Evolutionary conservation across 2,113 vertebrate genomes (phyloP), one percentile per base, ranked within the genome.

Genomic region (Sterna hirundo): DNA sequence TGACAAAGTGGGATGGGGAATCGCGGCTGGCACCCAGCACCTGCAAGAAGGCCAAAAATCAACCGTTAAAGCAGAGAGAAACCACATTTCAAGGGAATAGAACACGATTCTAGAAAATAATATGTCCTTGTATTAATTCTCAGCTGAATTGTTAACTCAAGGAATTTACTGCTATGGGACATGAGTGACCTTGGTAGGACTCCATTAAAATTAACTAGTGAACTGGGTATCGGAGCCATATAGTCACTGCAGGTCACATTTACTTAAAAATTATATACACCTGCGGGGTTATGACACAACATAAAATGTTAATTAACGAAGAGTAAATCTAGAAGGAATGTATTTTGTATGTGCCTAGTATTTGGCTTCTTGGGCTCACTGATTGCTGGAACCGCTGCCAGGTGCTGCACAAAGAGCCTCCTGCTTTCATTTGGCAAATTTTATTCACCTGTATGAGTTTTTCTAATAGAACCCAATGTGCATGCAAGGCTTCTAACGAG

Each of bases 401-500:
- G 22, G 44, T 15, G 54, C 14, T 2, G 7, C 20, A 10, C 8
- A 21, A 42, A 20, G 26, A 19, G 8, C 23, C 32, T 61, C 40
- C 7, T 2, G 61, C 38, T 77, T 46, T 81, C 27, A 18, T 23
- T 32, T 38, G 29, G 47, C 13, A 7, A 10, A 27, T 44, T 76
- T 18, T 36, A 62, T 21, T 52, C 34, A 38, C n/a, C 46, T 13
- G 9, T 18, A 5, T 1, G 3, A 4, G 20, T 40, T 88, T 61
- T 70, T 17, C 36, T 60, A 4, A 17, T 1, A 32, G 3, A 27
- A 3, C 12, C 19, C 21, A 8, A 15, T 0, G 10, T 0, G 9
- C 25, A 1, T 1, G 0, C 22, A 11, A 72, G n/a, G 34, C 51
- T 69, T n/a, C 51, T 30, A 11, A 15, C 0, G 32, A 64, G 77